Evolutionary conservation across 1,140 invertebrate species (phyloP).

Genomic region (Daktulosphaira vitifoliae): DNA sequence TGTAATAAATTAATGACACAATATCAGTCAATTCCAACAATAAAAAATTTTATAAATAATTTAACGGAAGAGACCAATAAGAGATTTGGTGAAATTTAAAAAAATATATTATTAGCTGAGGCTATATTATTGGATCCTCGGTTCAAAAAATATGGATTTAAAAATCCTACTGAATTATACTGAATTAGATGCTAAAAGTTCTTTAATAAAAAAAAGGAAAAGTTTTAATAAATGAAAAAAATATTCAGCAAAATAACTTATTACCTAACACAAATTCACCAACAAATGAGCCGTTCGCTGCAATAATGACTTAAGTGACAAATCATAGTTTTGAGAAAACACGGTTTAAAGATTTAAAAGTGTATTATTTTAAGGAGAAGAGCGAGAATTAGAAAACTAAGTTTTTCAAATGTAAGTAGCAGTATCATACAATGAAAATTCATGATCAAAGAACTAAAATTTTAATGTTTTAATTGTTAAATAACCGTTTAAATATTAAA

Average conservation of each 20-base stretch:
- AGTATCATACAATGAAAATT: no score
- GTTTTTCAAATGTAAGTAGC: no score
- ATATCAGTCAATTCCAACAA: not conserved
- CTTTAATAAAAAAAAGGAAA: not conserved
- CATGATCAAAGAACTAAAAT: no score
- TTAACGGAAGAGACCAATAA: conserved; percentile 2
- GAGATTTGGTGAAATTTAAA: conserved; percentile 9
- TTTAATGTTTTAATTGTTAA: no score
- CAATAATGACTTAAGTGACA: no score
- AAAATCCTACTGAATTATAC: not conserved
- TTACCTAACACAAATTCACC: not conserved
- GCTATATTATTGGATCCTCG: conserved; percentile 40
- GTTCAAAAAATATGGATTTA: conserved; percentile 41
- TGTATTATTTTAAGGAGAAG: no score
- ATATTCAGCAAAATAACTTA: not conserved
- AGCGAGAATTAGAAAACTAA: no score
- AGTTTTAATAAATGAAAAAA: not conserved
- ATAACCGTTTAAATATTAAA: no score
- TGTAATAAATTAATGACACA: conserved; percentile 2
- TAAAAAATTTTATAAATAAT: not conserved
- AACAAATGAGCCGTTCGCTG: no score
- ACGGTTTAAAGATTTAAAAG: no score
- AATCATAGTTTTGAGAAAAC: no score
- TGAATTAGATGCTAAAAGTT: not conserved
- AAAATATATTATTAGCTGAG: conserved; percentile 34